These are phyloP conservation scores for Antennarius striatus DNA, from an alignment of 2,113 vertebrate genomes.

Conservation along the genomic window DNA sequence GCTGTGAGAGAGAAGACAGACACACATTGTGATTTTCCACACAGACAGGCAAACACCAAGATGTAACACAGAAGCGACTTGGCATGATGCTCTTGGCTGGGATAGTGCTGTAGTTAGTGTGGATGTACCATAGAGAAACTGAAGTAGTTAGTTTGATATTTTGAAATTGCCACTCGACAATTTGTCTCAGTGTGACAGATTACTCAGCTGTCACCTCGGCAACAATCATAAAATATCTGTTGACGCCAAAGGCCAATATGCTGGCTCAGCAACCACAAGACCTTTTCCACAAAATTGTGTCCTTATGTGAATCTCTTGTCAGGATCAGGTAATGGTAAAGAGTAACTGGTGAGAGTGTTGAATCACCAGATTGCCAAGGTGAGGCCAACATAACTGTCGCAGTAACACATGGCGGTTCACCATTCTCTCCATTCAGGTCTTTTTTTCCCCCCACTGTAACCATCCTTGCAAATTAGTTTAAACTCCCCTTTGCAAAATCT, in stretches of 20 bases:
- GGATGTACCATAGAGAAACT: conserved; percentile 33
- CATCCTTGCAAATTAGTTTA: conserved; percentile 6
- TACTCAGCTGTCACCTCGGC: conserved; percentile 22
- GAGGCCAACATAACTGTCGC: neutral
- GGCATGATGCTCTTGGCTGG: conserved; percentile 29
- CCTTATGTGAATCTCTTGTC: conserved; percentile 18
- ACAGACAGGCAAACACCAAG: conserved; percentile 19
- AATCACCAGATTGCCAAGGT: conserved; percentile 23
- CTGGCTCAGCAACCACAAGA: conserved; percentile 8
- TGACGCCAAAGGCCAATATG: conserved; percentile 7
- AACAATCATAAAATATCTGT: conserved; percentile 34
- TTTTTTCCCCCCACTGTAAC: neutral
- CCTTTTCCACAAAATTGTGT: conserved; percentile 23
- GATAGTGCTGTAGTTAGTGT: neutral
- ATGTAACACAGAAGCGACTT: conserved; percentile 40
- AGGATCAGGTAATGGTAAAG: conserved; percentile 12
- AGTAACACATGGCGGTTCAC: neutral
- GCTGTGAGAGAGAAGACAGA: conserved; percentile 36
- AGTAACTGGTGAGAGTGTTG: conserved; percentile 10
- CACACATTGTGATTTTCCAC: conserved; percentile 10
- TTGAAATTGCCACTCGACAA: conserved; percentile 28
- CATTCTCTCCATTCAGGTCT: conserved; percentile 1
- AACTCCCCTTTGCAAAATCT: conserved; percentile 23
- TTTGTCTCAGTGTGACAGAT: conserved; percentile 30
- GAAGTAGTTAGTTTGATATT: conserved; percentile 36